Evolutionary conservation across 2,888 invertebrate species (phyloP), one percentile per base, ranked within the genome.

Genomic region (Taphrorychus bicolor): DNA sequence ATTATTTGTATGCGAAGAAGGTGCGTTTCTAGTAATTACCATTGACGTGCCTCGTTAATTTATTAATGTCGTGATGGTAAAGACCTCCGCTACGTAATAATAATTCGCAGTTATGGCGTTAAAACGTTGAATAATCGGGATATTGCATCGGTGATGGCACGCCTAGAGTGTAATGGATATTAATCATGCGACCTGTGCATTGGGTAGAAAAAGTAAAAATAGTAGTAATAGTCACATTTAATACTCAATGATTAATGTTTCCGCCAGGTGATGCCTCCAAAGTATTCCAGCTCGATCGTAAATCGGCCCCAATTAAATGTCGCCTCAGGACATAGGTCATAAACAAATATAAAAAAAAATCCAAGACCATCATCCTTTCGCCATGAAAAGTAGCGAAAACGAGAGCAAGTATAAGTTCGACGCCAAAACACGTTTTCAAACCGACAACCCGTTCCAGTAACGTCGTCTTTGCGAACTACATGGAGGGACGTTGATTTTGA

Each of bases 141-240:
- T 45, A 45, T 45, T 14, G 45, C 45, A 45, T 45, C 45, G 45
- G 45, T 45, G 45, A 16, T 45, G 17, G 45, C 32, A 11, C 32
- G 32, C 32, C 32, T 32, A 2, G 32, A 32, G n/a, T n/a, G n/a
- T n/a, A n/a, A n/a, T n/a, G 32, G 32, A 9, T 7, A 7, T 32
- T 32, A 7, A 32, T 32, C 32, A 32, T 11, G 32, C 32, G 32
- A 32, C n/a, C n/a, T n/a, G n/a, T 32, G 32, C 1, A 32, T 32
- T 9, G 9, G 3, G 32, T 7, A 11, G 32, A 32, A 32, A 32
- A 32, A n/a, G n/a, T n/a, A n/a, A n/a, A n/a, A n/a, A n/a, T n/a
- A n/a, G n/a, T n/a, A n/a, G n/a, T n/a, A n/a, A n/a, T n/a, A n/a
- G n/a, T n/a, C n/a, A n/a, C n/a, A n/a, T n/a, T n/a, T n/a, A n/a